phyloP scores from a whole-genome alignment of 2,888 invertebrate species.

The Tortricodes alternella region DNA sequence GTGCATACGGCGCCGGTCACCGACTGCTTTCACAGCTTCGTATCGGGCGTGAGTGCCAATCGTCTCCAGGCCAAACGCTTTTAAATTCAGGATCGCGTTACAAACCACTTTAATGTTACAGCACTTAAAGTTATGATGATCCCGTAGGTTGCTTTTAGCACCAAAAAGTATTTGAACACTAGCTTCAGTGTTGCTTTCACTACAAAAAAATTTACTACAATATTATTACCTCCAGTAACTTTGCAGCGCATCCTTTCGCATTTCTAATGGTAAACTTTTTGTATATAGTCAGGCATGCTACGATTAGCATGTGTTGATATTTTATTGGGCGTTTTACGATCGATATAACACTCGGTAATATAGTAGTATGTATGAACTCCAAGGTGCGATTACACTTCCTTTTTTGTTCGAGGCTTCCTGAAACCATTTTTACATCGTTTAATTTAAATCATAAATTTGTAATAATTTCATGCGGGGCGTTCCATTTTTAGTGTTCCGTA shows the following conservation, averaged over 20 bases:
- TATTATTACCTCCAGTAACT: not conserved
- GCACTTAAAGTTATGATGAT: slow-evolving; percentile 15
- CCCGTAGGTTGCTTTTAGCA: slow-evolving; percentile 11
- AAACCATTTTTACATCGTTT: not conserved
- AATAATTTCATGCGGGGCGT: no score
- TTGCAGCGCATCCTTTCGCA: not conserved
- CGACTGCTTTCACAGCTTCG: slow-evolving; percentile 22
- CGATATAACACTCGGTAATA: not conserved
- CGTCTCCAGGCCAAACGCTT: slow-evolving; percentile 14
- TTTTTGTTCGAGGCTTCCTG: not conserved
- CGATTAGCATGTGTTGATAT: not conserved
- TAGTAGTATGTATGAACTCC: not conserved
- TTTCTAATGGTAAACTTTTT: not conserved
- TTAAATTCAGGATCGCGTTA: slow-evolving; percentile 26
- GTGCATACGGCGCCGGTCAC: slow-evolving; percentile 43
- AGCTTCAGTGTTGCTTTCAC: not conserved
- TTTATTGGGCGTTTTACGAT: not conserved
- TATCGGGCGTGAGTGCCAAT: slow-evolving; percentile 20
- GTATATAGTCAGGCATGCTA: not conserved
- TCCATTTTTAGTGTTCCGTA: no score
- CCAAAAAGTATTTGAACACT: not conserved
- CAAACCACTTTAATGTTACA: slow-evolving; percentile 14
- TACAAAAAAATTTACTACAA: slow-evolving; percentile 7
- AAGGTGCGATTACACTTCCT: not conserved
- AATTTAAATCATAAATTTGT: no score